Base-by-base conservation (phyloP, 2,113 vertebrate genomes). In the Donacobius atricapilla region DNA sequence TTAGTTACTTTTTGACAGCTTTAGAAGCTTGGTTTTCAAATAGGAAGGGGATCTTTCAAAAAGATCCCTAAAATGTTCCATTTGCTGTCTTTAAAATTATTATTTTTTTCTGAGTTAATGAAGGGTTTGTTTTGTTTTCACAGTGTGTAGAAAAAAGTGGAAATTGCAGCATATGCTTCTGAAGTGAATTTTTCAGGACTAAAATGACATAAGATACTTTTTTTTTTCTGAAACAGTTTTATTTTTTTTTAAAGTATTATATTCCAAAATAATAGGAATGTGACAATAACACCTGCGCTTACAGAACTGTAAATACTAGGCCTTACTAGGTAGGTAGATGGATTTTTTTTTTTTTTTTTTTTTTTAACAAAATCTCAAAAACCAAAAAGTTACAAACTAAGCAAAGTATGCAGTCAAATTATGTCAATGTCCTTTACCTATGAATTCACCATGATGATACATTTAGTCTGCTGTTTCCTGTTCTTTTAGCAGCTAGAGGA, bases 181-280 rank as follows among this genome's bases (percentile, higher is more conserved):
- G 17, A 93, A 69, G 5, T 23, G 3, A 83, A 25, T 64, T 72
- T 66, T 83, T 89, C 21, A 56, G 28, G 22, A 70, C 8, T 58
- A 14, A 51, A 12, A 83, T 23, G 6, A 3, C 25, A 47, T 12
- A 45, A 16, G 6, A 51, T 25, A n/a, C 4, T 8, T 19, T 27
- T n/a, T 1, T 1, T 42, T 33, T 45, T 19, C 6, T 3, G 1
- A 31, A 48, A 15, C 0, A 10, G 5, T 70, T 73, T 81, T 16
- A 80, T 21, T 25, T 6, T 2, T 69, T 57, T 83, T 50, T 13
- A 65, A 54, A 37, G 1, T 0, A 68, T 75, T 63, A 25, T 35
- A 45, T 13, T 54, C 4, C 50, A 66, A 75, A 75, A 75, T 7
- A 68, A 33, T 50, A 70, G 3, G 25, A 93, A 64, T 47, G 3